Evolutionary conservation across 1,140 invertebrate species (phyloP).

Genomic region (Rhopalosiphum maidis): DNA sequence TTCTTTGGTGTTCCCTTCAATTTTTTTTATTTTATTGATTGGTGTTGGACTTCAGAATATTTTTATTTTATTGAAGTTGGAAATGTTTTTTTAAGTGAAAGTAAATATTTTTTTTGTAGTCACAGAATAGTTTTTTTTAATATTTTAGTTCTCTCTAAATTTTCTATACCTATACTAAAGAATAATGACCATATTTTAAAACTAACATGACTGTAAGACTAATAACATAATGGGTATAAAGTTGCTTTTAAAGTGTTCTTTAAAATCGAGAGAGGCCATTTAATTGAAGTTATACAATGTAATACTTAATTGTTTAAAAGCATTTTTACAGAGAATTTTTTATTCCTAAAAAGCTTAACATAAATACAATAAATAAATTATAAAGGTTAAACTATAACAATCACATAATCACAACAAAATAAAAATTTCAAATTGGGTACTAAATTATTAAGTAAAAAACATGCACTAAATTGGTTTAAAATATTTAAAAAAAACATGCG

Average conservation of each 20-base stretch:
- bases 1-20: neutral
- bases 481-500: neutral
- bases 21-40: too few relatives aligned
- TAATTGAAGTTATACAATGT: neutral
- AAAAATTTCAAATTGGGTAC: neutral
- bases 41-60: too few relatives aligned
- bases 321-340: neutral
- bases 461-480: neutral
- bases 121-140: too few relatives aligned
- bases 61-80: too few relatives aligned
- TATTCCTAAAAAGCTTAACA: neutral
- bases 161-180: neutral
- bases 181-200: neutral
- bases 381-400: neutral
- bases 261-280: neutral
- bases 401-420: neutral
- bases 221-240: neutral
- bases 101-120: neutral
- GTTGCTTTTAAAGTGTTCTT: neutral
- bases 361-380: neutral
- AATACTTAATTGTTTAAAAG: neutral
- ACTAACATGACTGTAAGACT: neutral
- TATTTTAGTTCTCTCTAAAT: neutral
- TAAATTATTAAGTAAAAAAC: neutral
- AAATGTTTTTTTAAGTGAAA: too few relatives aligned